Percentiles rank a stretch among this genome's conserved stretches.
Evolutionary conservation across 2,888 invertebrate genomes (phyloP).

Genomic region (Digitonthophagus gazella): DNA sequence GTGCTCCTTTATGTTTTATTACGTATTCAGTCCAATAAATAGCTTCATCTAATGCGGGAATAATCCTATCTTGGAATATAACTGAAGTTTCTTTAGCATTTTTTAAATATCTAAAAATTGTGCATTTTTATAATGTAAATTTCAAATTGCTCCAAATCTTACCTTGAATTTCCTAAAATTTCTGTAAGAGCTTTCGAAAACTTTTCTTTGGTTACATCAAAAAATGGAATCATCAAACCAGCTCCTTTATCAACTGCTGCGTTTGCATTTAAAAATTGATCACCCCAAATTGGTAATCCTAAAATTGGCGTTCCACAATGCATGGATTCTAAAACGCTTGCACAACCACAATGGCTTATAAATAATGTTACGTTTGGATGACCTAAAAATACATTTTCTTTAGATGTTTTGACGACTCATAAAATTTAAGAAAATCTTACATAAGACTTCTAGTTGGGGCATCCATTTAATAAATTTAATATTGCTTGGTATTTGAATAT

Average conservation of each 20-base stretch:
- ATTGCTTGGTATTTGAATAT: constrained; percentile 44
- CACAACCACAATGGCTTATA: constrained; percentile 56
- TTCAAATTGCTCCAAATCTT: constrained; percentile 34
- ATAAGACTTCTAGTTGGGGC: constrained; percentile 57
- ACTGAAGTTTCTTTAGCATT: constrained; percentile 24
- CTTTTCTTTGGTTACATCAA: constrained; percentile 38
- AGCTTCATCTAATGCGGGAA: constrained; percentile 30
- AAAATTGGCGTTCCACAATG: constrained; percentile 50
- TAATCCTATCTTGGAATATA: constrained; percentile 29
- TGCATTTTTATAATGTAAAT: neutral
- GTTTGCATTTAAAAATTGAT: constrained; percentile 55
- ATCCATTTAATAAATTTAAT: constrained; percentile 57
- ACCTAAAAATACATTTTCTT: constrained; percentile 35
- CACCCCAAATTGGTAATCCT: constrained; percentile 47
- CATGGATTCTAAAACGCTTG: constrained; percentile 53
- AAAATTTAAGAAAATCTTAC: constrained; percentile 48
- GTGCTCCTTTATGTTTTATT: constrained; percentile 31
- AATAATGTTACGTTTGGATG: constrained; percentile 53
- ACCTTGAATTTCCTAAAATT: constrained; percentile 52
- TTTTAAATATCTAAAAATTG: constrained; percentile 19
- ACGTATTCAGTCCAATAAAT: constrained; percentile 36
- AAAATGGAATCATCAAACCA: constrained; percentile 46
- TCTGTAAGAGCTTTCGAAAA: constrained; percentile 37
- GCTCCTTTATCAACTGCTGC: constrained; percentile 56
- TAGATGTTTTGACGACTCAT: neutral